A percentile compares a stretch with the other conserved stretches of the same genome.
These are phyloP conservation scores for Maylandia zebra DNA, from an alignment of 2,113 vertebrate genomes.

Conservation along the genomic window DNA sequence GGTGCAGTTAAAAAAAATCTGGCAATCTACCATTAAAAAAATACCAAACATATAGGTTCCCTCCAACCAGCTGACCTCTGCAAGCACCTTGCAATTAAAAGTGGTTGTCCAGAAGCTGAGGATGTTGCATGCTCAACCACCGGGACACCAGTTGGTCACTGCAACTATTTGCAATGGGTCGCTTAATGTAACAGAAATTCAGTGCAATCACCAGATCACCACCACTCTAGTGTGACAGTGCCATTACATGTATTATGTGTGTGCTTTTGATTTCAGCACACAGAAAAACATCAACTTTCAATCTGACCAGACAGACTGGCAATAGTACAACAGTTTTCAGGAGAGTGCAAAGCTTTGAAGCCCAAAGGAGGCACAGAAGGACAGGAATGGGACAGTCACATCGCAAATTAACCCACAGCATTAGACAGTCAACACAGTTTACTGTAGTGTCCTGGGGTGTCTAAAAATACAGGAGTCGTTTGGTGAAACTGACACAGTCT, in stretches of 20 bases:
- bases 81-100: background rate
- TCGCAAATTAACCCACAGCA: background rate
- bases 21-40: background rate
- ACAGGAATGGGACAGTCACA: background rate
- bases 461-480: background rate
- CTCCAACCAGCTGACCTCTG: background rate
- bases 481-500: background rate
- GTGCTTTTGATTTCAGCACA: fast-evolving
- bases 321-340: background rate
- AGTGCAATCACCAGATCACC: background rate
- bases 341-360: background rate
- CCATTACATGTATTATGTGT: background rate
- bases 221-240: background rate
- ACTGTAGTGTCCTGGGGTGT: background rate
- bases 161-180: background rate
- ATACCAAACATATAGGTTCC: background rate
- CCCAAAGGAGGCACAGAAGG: background rate
- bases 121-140: fast-evolving
- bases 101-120: background rate
- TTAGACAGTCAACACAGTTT: fast-evolving
- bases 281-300: background rate
- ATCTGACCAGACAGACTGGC: background rate
- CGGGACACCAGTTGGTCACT: background rate
- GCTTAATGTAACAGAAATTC: background rate
- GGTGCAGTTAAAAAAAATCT: background rate